These are phyloP conservation scores for Phorcus lineatus DNA, from an alignment of 2,888 invertebrate species.

Conservation along the genomic window DNA sequence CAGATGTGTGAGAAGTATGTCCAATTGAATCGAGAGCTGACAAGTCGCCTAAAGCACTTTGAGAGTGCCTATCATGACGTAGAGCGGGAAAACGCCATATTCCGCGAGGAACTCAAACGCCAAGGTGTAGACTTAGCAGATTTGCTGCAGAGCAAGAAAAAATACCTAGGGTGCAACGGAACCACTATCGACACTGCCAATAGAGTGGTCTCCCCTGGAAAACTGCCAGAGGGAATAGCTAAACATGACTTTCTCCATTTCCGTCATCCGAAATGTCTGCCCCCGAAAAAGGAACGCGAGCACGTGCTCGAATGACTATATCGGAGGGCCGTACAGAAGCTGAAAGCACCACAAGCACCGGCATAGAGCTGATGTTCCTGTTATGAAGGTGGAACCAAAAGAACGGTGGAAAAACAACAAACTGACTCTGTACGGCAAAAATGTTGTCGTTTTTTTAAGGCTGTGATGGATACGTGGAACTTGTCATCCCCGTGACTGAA, in stretches of 20 bases:
- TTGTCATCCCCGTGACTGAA: constrained; percentile 6
- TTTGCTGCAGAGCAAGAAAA: constrained; percentile 36
- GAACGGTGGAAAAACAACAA: neutral
- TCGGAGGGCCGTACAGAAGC: neutral
- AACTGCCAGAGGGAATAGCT: neutral
- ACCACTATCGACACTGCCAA: constrained; percentile 9
- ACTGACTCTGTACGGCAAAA: neutral
- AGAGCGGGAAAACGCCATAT: constrained; percentile 54
- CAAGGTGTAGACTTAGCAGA: constrained; percentile 54
- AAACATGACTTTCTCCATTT: neutral
- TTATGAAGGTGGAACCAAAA: neutral
- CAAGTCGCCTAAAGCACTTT: constrained; percentile 55
- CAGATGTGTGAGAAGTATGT: constrained; percentile 48
- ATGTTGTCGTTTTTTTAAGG: constrained; percentile 17
- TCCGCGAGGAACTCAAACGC: constrained; percentile 59
- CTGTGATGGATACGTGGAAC: constrained; percentile 18
- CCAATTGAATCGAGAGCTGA: constrained; percentile 56
- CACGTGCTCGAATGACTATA: constrained; percentile 28
- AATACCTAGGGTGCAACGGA: constrained; percentile 22
- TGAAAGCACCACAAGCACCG: neutral
- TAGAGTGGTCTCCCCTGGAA: neutral
- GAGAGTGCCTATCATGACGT: constrained; percentile 62
- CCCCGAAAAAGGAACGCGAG: constrained; percentile 36
- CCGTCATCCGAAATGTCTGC: constrained; percentile 27
- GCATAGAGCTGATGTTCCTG: neutral